These are phyloP conservation scores for Nomada goodeniana DNA, from an alignment of 2,888 invertebrate genomes.

Conservation along the genomic window DNA sequence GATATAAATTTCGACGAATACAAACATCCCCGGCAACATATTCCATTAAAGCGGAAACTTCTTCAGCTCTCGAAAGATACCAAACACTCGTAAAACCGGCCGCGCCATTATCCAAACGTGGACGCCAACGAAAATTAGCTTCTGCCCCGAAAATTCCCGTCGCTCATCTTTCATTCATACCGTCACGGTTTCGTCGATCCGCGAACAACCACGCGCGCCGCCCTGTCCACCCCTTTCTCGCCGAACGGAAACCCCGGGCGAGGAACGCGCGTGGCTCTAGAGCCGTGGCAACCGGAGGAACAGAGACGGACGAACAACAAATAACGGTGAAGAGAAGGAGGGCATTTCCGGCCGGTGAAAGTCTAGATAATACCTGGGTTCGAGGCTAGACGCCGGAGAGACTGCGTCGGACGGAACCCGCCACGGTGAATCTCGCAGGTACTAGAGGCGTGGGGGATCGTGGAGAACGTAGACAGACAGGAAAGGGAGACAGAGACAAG, in stretches of 20 bases:
- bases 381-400: constrained; percentile 77
- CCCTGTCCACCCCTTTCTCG: background rate
- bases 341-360: constrained; percentile 77
- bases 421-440: constrained; percentile 64
- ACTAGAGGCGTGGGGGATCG: constrained; percentile 10
- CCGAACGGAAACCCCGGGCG: background rate
- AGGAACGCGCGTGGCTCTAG: constrained; percentile 1
- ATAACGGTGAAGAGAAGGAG: constrained; percentile 55
- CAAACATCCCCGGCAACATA: too few species aligned
- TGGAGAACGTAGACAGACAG: constrained; percentile 5
- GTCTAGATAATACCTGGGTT: constrained; percentile 75
- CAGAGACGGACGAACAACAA: constrained; percentile 61
- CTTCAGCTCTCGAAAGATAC: too few species aligned
- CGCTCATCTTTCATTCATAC: constrained; percentile 19
- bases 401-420: constrained; percentile 75
- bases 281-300: constrained; percentile 13
- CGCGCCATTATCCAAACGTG: background rate
- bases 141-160: background rate
- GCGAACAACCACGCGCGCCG: background rate
- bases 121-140: background rate
- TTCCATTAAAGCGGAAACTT: too few species aligned
- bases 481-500: constrained; percentile 11
- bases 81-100: too few species aligned
- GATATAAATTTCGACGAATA: too few species aligned
- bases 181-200: constrained; percentile 7